phyloP scores from a whole-genome alignment of 2,797 vertebrate species.

The Lepilemur ruficaudatus region DNA sequence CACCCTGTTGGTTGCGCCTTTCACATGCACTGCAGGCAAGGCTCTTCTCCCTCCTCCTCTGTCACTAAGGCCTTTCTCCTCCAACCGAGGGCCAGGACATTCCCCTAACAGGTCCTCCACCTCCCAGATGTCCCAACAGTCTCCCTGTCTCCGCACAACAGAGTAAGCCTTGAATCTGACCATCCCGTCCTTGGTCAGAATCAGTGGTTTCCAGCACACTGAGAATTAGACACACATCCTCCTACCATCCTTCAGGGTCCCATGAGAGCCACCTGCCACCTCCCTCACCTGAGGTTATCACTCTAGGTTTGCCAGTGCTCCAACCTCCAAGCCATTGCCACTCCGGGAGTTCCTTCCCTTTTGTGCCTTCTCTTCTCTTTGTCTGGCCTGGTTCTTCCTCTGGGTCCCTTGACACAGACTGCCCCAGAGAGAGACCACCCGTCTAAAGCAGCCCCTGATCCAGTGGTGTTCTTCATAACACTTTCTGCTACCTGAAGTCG shows the following conservation, averaged over 20 bases:
- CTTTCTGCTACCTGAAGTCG: accelerated
- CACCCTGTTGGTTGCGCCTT: not conserved
- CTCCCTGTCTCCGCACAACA: not conserved
- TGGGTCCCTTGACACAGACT: not conserved
- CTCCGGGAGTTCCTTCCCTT: not conserved
- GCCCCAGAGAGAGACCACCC: not conserved
- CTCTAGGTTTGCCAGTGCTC: not conserved
- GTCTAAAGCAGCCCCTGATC: not conserved
- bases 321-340: not conserved
- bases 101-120: not conserved
- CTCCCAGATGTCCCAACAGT: not conserved
- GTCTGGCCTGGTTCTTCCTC: not conserved
- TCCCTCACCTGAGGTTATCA: not conserved
- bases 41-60: not conserved
- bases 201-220: not conserved
- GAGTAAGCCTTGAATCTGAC: not conserved
- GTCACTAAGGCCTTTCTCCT: not conserved
- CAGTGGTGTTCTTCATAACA: accelerated
- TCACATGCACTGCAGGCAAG: accelerated
- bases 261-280: accelerated
- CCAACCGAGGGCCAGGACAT: accelerated
- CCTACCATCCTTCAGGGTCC: accelerated
- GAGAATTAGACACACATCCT: not conserved
- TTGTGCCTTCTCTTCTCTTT: not conserved
- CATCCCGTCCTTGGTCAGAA: not conserved